Evolutionary conservation across 1,140 invertebrate genomes (phyloP).

Genomic region (Tetramorium parvispinum): DNA sequence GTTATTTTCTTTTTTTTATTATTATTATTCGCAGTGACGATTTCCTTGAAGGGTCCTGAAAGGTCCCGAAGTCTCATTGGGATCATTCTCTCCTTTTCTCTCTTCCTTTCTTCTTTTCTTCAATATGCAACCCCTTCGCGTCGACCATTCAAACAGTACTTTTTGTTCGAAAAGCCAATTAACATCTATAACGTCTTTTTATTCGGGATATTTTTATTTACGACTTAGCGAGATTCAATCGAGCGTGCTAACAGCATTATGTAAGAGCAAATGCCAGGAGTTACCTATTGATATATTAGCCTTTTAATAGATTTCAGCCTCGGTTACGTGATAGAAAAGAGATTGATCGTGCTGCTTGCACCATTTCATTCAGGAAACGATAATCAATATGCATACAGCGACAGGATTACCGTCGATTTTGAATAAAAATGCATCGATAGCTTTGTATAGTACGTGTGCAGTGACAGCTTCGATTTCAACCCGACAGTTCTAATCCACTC

Average conservation of each 20-base stretch:
- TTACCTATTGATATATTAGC: slow-evolving; percentile 35
- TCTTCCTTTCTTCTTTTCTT: background rate
- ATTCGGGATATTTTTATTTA: background rate
- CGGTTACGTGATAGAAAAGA: slow-evolving; percentile 24
- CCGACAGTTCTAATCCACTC: slow-evolving; percentile 55
- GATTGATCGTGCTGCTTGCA: slow-evolving; percentile 42
- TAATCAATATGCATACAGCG: slow-evolving; percentile 54
- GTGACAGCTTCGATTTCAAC: slow-evolving; percentile 56
- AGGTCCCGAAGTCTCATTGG: background rate
- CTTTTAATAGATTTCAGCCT: slow-evolving; percentile 16
- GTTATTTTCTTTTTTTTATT: background rate
- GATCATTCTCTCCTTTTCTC: background rate
- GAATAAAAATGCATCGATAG: slow-evolving; percentile 62
- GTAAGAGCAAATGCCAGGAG: background rate
- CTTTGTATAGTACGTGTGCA: slow-evolving; percentile 45
- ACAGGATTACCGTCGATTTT: slow-evolving; percentile 53
- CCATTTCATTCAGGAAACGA: slow-evolving; percentile 46
- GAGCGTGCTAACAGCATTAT: slow-evolving; percentile 1
- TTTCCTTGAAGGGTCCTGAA: slow-evolving; percentile 1
- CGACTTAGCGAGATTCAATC: background rate
- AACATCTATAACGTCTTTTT: background rate
- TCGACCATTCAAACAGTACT: background rate
- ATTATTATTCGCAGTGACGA: background rate
- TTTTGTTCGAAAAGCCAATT: background rate
- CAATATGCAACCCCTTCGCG: background rate